Base-by-base conservation (phyloP, 2,888 invertebrate species). In the Isoperla grammatica region DNA sequence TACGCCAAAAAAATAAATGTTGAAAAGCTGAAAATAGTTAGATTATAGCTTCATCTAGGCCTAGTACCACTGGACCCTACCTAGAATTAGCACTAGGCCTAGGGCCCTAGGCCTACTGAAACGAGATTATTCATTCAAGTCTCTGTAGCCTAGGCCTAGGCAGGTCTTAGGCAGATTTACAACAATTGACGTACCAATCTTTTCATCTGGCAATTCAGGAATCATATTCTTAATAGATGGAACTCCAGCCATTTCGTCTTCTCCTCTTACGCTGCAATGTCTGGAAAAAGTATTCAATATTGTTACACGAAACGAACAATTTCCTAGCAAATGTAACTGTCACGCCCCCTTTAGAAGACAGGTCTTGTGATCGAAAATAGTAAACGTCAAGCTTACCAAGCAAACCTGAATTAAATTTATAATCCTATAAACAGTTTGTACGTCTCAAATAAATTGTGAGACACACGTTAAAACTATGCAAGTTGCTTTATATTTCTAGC, bases 161-260 rank as follows among this genome's bases (percentile, higher is more conserved):
- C 29, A 42, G 17, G 22, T n/a, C 17, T 50, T 40, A 46, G 37
- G 56, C 17, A 1, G n/a, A n/a, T n/a, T n/a, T 57, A 59, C 4
- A 2, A 20, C 35, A 56, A 37, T 40, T 35, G 61, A 76, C 79
- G 83, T 81, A 90, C 91, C 91, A 73, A 88, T 89, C 81, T 90
- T 91, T 70, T 90, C 90, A 70, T 91, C 90, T 68, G 88, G 88
- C 71, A 90, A 75, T 68, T 83, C 79, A 59, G 86, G 85, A 66
- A 90, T 86, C 62, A 89, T 83, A 70, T 86, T 85, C 70, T 85
- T 85, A 66, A 87, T 84, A 71, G 69, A 70, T 19, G 71, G 63
- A 43, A 45, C 63, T 39, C 50, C 55, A 35, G 35, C 56, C 46
- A 23, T 57, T 53, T 43, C 55, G 56, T 56, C 29, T 35, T 35